Percentiles rank a stretch among this genome's conserved stretches.
Evolutionary conservation across 2,888 invertebrate genomes (phyloP).

Genomic region (Formica aserva): DNA sequence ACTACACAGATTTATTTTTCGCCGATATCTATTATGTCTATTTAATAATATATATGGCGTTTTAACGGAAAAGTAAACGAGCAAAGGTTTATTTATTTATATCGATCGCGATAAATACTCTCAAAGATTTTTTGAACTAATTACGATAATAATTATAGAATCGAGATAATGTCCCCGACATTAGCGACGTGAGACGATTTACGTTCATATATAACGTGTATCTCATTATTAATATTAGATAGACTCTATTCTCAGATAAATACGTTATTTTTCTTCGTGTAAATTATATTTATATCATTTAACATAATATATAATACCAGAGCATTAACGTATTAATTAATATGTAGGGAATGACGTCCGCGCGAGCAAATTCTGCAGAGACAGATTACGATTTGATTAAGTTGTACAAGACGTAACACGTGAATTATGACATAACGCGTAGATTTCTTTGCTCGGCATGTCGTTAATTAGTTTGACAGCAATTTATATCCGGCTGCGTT

Average conservation of each 20-base stretch:
- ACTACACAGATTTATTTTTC: neutral
- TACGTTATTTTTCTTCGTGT: neutral
- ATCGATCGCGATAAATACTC: neutral
- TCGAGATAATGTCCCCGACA: neutral
- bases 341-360: neutral
- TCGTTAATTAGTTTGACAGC: constrained; percentile 33
- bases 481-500: neutral
- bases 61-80: neutral
- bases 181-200: neutral
- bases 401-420: constrained; percentile 2
- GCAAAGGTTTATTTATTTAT: neutral
- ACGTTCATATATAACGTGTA: neutral
- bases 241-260: neutral
- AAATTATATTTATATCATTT: neutral
- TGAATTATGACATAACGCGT: neutral
- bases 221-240: neutral
- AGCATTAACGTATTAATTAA: neutral
- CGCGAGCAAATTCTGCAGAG: neutral
- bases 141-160: constrained; percentile 23
- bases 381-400: constrained; percentile 35
- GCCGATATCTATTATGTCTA: neutral
- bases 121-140: neutral
- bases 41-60: neutral
- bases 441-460: neutral
- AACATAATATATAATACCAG: neutral